Evolutionary conservation across 2,888 invertebrate genomes (phyloP), one percentile per base, ranked within the genome.

Genomic region (Cryptocephalus primarius): DNA sequence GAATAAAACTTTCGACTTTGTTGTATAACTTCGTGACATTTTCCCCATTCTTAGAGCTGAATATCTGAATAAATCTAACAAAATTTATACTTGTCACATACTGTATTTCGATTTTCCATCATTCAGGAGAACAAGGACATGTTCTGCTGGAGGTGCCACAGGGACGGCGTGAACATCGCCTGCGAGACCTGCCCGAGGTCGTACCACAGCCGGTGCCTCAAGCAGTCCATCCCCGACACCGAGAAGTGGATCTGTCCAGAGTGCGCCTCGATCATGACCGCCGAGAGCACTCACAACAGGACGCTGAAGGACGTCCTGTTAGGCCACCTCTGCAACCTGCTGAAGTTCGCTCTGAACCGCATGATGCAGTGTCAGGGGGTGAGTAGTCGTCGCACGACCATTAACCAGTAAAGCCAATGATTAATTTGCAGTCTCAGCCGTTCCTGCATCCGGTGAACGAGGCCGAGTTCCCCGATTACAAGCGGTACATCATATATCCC

Each of bases 61-160:
- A n/a, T n/a, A n/a, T n/a, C n/a, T n/a, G n/a, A n/a, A n/a, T n/a
- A n/a, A n/a, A n/a, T n/a, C n/a, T n/a, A n/a, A n/a, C n/a, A n/a
- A n/a, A n/a, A n/a, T n/a, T n/a, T n/a, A n/a, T n/a, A n/a, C n/a
- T n/a, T n/a, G n/a, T n/a, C n/a, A n/a, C n/a, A n/a, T n/a, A n/a
- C n/a, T n/a, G n/a, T n/a, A n/a, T n/a, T n/a, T n/a, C n/a, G n/a
- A n/a, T n/a, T n/a, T n/a, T n/a, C n/a, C n/a, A n/a, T n/a, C n/a
- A n/a, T n/a, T n/a, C 49, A 77, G 76, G 60, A 60, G 39, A 73
- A 76, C 22, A 75, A 76, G 63, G 91, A 92, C 68, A 74, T 78
- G 11, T 94, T 84, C 67, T 96, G 95, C 68, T 96, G 94, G 93
- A 75, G 87, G 51, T 95, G 95, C 61, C 91, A 93, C 63, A 82